Conservation (phyloP, 2,113 vertebrate genomes). For the Thymallus thymallus region DNA sequence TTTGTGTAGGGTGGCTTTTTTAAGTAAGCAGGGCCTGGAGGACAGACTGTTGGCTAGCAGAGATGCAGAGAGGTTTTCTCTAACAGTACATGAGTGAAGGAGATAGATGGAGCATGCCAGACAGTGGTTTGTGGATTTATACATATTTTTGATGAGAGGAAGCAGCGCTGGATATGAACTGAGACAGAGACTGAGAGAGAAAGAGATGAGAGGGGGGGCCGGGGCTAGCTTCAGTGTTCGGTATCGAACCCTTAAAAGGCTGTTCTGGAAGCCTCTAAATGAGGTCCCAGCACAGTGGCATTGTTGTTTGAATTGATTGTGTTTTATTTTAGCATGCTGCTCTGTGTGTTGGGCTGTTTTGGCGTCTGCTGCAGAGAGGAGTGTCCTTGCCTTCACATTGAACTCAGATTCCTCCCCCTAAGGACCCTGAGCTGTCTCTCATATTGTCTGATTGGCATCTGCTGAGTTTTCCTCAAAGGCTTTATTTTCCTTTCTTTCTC, state of each 20-base stretch:
- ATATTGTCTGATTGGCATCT: conserved; percentile 68
- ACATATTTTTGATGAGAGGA: conserved; percentile 76
- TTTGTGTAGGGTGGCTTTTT: conserved; percentile 5
- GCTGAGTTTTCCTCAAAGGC: conserved; percentile 48
- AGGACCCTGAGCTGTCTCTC: conserved; percentile 67
- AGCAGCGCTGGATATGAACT: conserved; percentile 54
- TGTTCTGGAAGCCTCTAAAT: conserved; percentile 42
- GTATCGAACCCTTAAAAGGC: conserved; percentile 47
- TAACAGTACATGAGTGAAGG: conserved; percentile 69
- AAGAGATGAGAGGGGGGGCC: conserved; percentile 30
- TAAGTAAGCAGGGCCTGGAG: conserved; percentile 55
- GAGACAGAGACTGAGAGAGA: neutral
- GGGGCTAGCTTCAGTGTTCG: conserved; percentile 34
- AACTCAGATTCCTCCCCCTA: conserved; percentile 66
- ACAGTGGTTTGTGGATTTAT: conserved; percentile 75
- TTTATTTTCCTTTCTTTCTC: conserved; percentile 36
- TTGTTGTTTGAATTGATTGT: conserved; percentile 63
- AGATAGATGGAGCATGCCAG: conserved; percentile 76
- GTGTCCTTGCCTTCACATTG: conserved; percentile 76
- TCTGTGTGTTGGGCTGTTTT: conserved; percentile 54
- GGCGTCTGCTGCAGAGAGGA: conserved; percentile 42
- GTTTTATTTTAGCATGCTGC: conserved; percentile 60
- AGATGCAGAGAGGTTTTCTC: conserved; percentile 68
- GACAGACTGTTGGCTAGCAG: conserved; percentile 63
- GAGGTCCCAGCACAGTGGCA: conserved; percentile 57